phyloP scores from a whole-genome alignment of 2,888 invertebrate genomes.

The Leucoptera coffeella region DNA sequence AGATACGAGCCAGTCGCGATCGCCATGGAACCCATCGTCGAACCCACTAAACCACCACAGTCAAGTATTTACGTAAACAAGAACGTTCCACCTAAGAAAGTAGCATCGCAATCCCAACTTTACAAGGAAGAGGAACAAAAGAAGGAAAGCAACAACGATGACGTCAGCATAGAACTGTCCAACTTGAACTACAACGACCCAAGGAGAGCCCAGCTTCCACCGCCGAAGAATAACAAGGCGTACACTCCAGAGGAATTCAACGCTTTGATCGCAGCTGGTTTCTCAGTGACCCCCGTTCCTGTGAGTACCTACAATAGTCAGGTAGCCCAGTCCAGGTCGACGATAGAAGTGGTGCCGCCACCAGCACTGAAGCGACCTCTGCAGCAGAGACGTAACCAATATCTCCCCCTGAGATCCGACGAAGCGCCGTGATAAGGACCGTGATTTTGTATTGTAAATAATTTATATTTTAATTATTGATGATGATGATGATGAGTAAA shows the following conservation, averaged over 20 bases:
- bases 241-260: conserved; percentile 47
- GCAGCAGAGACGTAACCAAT: conserved; percentile 26
- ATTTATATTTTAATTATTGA: too few relatives aligned
- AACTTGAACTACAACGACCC: conserved; percentile 22
- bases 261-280: conserved; percentile 41
- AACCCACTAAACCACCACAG: conserved; percentile 28
- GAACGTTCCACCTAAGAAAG: conserved; percentile 26
- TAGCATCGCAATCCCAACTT: conserved; percentile 4
- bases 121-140: conserved; percentile 8
- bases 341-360: conserved; percentile 14
- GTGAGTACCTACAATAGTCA: conserved; percentile 22
- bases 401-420: conserved; percentile 36
- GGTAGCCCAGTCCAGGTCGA: conserved; percentile 31
- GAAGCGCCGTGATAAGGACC: conserved; percentile 43
- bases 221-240: conserved; percentile 42
- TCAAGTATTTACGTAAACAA: conserved; percentile 40
- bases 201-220: conserved; percentile 33
- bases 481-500: too few relatives aligned
- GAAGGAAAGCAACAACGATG: conserved; percentile 14
- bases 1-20: conserved; percentile 20
- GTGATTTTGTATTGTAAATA: too few relatives aligned
- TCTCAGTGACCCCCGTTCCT: conserved; percentile 43
- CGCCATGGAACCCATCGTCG: conserved; percentile 17
- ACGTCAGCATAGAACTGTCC: conserved; percentile 5
- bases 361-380: too few relatives aligned